These are phyloP conservation scores for Meteorus sp. DNA, from an alignment of 1,140 invertebrate species.

Conservation along the genomic window DNA sequence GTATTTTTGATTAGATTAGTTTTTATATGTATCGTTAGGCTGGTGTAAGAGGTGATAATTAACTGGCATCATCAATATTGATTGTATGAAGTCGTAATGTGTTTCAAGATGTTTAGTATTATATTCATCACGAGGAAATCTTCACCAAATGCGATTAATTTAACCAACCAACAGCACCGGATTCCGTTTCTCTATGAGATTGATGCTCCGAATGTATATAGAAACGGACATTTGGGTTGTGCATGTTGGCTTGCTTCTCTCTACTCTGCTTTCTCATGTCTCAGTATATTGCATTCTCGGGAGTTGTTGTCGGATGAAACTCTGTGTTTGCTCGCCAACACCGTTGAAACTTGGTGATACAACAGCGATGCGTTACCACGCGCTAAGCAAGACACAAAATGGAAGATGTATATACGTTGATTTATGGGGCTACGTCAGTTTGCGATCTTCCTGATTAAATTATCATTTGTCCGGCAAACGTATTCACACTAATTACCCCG, in stretches of 20 bases:
- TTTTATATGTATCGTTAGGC: background rate
- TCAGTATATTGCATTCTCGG: conserved; percentile 10
- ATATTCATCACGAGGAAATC: background rate
- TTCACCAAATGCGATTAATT: conserved; percentile 24
- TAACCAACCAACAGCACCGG: background rate
- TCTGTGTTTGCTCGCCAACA: conserved; percentile 1
- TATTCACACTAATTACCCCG: conserved; percentile 19
- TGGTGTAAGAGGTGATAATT: background rate
- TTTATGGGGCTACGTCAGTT: background rate
- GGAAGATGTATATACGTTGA: conserved; percentile 2
- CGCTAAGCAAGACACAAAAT: background rate
- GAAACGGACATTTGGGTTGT: background rate
- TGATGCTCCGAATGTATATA: conserved; percentile 21
- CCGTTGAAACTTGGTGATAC: background rate
- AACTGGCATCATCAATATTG: background rate
- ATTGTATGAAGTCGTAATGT: conserved; percentile 9
- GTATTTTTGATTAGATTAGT: conserved; percentile 4
- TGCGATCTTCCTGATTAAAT: conserved; percentile 26
- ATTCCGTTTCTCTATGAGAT: conserved; percentile 13
- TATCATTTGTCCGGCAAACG: conserved; percentile 25
- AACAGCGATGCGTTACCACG: background rate
- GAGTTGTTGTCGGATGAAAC: background rate
- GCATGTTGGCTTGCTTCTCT: too few species aligned
- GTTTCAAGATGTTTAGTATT: conserved; percentile 1
- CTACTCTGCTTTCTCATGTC: background rate